A percentile compares a stretch with the other conserved stretches of the same genome.
Conservation (phyloP, 2,888 invertebrate species). For the Tortricodes alternella region DNA sequence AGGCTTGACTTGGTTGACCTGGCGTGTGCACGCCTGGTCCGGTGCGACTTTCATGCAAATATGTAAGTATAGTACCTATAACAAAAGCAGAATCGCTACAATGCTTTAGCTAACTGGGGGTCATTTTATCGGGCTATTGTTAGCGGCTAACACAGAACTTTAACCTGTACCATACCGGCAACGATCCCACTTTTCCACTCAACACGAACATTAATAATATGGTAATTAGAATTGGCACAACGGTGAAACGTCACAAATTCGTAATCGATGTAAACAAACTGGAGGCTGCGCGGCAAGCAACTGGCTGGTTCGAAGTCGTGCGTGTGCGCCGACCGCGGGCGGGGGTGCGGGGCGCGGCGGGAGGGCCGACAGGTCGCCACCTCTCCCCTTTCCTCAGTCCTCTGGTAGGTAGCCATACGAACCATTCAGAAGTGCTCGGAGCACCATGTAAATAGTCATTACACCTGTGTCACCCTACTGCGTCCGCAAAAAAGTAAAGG, state of each 20-base stretch:
- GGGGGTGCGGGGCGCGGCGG: slow-evolving; percentile 45
- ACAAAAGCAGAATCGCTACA: slow-evolving; percentile 50
- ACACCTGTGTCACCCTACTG: slow-evolving; percentile 60
- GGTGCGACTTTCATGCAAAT: slow-evolving; percentile 63
- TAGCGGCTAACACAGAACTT: slow-evolving; percentile 6
- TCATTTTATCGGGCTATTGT: slow-evolving; percentile 6
- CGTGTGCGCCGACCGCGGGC: slow-evolving; percentile 66
- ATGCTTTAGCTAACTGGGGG: slow-evolving; percentile 41
- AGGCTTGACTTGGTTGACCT: not conserved
- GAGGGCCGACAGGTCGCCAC: slow-evolving; percentile 53
- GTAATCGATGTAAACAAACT: slow-evolving; percentile 72
- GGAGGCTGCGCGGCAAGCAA: slow-evolving; percentile 79
- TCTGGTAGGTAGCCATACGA: slow-evolving; percentile 44
- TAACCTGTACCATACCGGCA: slow-evolving; percentile 5
- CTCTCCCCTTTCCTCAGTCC: slow-evolving; percentile 58
- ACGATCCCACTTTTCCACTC: slow-evolving; percentile 41
- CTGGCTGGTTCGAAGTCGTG: slow-evolving; percentile 67
- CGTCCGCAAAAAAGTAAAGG: slow-evolving; percentile 19
- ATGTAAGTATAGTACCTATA: too few relatives aligned
- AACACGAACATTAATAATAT: slow-evolving; percentile 19
- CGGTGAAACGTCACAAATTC: slow-evolving; percentile 45
- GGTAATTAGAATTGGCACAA: slow-evolving; percentile 32
- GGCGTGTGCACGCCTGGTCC: slow-evolving; percentile 2
- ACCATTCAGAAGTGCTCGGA: slow-evolving; percentile 59
- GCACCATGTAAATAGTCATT: slow-evolving; percentile 65